These are phyloP conservation scores for Drosophila ohnishii DNA, from an alignment of 1,140 invertebrate genomes.

Conservation along the genomic window DNA sequence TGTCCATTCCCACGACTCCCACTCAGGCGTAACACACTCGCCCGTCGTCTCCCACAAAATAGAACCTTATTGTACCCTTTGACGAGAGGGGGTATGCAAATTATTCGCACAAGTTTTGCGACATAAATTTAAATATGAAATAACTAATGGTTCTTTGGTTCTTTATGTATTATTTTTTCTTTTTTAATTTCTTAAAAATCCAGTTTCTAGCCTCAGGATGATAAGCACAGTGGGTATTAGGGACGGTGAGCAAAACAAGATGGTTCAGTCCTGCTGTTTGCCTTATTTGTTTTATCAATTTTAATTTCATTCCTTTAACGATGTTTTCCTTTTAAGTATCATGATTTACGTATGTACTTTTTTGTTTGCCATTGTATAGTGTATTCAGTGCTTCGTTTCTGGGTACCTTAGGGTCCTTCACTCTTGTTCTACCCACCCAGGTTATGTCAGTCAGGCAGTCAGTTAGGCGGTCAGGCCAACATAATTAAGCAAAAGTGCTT, in stretches of 20 bases:
- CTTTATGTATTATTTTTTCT: not conserved
- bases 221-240: not conserved
- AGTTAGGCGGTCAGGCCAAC: constrained; percentile 61
- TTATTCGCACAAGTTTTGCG: constrained; percentile 2
- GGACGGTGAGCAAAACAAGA: not conserved
- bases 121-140: not conserved
- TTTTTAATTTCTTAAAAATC: not conserved
- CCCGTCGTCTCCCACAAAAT: constrained; percentile 15
- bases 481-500: constrained; percentile 81
- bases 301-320: not conserved
- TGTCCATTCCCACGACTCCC: constrained; percentile 7
- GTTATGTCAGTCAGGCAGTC: constrained; percentile 74
- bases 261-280: no score
- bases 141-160: not conserved
- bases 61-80: constrained; percentile 32
- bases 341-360: not conserved
- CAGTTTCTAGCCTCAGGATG: not conserved
- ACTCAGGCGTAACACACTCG: constrained; percentile 24
- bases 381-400: constrained; percentile 1
- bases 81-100: constrained; percentile 3
- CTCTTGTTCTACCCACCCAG: constrained; percentile 29
- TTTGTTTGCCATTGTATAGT: not conserved
- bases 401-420: not conserved
- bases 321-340: not conserved
- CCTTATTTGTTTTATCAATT: no score